phyloP scores from a whole-genome alignment of 2,113 vertebrate species.

The Acanthochromis polyacanthus region DNA sequence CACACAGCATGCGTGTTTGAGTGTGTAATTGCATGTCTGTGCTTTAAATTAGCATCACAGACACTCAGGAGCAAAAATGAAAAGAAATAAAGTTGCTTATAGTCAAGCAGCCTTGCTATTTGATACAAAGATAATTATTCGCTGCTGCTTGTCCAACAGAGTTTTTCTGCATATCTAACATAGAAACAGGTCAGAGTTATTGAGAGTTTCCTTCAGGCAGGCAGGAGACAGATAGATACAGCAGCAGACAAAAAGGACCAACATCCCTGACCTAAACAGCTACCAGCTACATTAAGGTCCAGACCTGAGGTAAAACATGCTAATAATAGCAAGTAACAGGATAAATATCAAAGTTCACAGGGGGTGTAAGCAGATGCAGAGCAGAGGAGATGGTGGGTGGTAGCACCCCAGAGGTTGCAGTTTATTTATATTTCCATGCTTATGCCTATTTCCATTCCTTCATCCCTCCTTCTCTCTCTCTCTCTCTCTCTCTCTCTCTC shows the following conservation, averaged over 20 bases:
- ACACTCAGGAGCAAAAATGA: neutral
- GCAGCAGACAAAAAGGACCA: constrained; percentile 5
- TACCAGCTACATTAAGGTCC: constrained; percentile 13
- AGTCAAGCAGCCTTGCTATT: neutral
- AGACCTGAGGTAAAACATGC: constrained; percentile 17
- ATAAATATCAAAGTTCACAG: constrained; percentile 61
- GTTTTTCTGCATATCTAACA: constrained; percentile 11
- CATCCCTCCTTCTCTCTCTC: constrained; percentile 13
- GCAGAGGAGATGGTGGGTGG: constrained; percentile 62
- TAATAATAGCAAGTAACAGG: constrained; percentile 45
- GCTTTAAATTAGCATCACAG: neutral
- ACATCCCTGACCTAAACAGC: constrained; percentile 41
- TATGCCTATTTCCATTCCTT: constrained; percentile 56
- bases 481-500: constrained; percentile 12
- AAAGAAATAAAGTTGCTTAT: constrained; percentile 6
- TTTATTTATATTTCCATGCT: constrained; percentile 77
- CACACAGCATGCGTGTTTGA: neutral
- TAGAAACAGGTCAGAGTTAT: neutral
- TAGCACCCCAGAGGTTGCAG: constrained; percentile 65
- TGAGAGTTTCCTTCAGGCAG: constrained; percentile 23
- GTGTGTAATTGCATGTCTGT: neutral
- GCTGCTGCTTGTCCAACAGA: neutral
- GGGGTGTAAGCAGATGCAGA: constrained; percentile 66
- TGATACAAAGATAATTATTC: constrained; percentile 9
- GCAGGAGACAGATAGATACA: neutral